phyloP scores from a whole-genome alignment of 1,140 invertebrate genomes.

The Heliconius hermathena region DNA sequence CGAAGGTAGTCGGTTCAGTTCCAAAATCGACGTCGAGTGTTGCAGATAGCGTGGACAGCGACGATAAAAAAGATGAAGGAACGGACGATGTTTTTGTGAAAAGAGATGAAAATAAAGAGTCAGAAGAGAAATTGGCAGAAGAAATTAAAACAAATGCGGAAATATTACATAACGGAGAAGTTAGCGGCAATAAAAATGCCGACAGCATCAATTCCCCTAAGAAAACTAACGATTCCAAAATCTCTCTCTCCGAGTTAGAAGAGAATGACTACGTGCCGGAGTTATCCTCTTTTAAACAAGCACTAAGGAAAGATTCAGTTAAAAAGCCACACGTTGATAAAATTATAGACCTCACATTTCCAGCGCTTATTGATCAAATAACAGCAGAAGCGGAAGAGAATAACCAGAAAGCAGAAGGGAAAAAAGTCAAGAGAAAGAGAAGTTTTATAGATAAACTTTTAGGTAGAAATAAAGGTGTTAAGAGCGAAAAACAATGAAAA shows the following conservation, averaged over 20 bases:
- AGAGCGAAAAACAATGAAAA: constrained; percentile 51
- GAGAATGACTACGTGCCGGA: constrained; percentile 73
- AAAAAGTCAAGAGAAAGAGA: constrained; percentile 74
- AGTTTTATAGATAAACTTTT: constrained; percentile 76
- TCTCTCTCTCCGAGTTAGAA: constrained; percentile 61
- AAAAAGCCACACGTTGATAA: constrained; percentile 54
- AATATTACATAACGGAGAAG: constrained; percentile 57
- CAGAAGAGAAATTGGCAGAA: constrained; percentile 33
- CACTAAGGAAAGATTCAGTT: constrained; percentile 58
- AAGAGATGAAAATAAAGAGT: constrained; percentile 47
- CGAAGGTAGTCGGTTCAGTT: constrained; percentile 70
- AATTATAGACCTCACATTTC: constrained; percentile 66
- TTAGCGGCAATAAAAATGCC: constrained; percentile 33
- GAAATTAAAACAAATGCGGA: constrained; percentile 47
- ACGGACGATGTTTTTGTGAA: constrained; percentile 71
- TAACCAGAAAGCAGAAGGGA: constrained; percentile 54
- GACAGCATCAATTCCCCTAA: constrained; percentile 39
- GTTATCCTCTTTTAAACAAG: constrained; percentile 56
- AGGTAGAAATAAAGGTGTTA: constrained; percentile 67
- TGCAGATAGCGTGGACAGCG: constrained; percentile 55
- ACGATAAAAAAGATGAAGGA: constrained; percentile 51
- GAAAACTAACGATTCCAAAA: constrained; percentile 52
- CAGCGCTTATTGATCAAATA: constrained; percentile 72
- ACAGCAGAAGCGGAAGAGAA: constrained; percentile 61
- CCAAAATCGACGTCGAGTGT: constrained; percentile 70